Base-by-base conservation (phyloP, 1,140 invertebrate genomes). In the Drosophila willistoni region DNA sequence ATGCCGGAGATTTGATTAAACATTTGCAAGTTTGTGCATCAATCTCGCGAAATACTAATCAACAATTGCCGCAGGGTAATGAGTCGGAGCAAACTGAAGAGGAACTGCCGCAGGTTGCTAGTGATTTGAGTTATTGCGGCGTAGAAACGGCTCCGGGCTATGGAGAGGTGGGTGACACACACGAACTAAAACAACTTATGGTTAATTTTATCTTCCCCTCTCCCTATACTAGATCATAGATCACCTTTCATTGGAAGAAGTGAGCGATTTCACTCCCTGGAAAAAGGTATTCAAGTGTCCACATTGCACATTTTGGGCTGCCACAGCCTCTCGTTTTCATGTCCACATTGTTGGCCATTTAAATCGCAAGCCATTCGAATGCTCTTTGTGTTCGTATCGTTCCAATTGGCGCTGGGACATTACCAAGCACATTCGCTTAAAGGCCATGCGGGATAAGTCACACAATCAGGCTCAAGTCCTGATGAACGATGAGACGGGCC, bases 391-490 rank as follows among this genome's bases (percentile, higher is more conserved):
- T 93, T 95, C 96, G 19, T 98, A 98, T 91, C 95, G 97, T 72
- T 98, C 97, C 14, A 98, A 98, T 93, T 98, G 97, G 97, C 94
- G 97, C 75, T 98, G 97, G 97, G 97, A 98, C 93, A 98, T 99
- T 65, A 98, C 97, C 55, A 98, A 98, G 93, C 98, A 99, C 92
- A 98, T 98, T 67, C 96, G 97, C 89, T 93, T 98, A 71, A 98
- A 97, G 93, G 95, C 96, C 7, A 95, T 95, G 29, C 93, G 96
- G 70, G 97, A 98, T 93, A 94, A 94, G 66, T 94, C 95, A 19
- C 96, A 98, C 91, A 94, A 94, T 68, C 93, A 93, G 57, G 95
- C 96, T 10, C 95, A 96, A 92, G 96, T 98, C 57, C 93, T 98
- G 63, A 96, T 98, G 94, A 98, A 97, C 47, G 96, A 98, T 91